Evolutionary conservation across 37 sponge, comb jelly and placozoan species (phyloP).

Genomic region (Chondrosia reniformis): DNA sequence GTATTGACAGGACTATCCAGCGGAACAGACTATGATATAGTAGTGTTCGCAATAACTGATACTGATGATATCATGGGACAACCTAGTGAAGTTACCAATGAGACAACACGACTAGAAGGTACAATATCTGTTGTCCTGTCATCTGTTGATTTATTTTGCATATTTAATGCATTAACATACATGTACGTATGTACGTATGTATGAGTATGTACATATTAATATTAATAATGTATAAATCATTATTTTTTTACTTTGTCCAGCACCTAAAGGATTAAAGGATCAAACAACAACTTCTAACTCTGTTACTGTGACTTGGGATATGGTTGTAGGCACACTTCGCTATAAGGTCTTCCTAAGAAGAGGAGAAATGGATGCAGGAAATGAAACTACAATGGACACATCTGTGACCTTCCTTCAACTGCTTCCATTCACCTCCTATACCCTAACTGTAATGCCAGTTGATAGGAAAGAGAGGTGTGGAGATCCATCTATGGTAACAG

Average conservation of each 20-base stretch:
- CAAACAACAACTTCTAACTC: not conserved
- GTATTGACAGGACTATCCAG: no score
- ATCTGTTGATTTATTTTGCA: no score
- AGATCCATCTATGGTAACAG: not conserved
- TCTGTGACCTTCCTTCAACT: not conserved
- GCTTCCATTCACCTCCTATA: conserved; percentile 1
- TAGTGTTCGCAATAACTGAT: no score
- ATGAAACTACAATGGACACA: not conserved
- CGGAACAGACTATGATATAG: no score
- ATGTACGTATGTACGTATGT: not conserved
- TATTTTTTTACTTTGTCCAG: not conserved
- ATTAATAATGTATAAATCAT: not conserved
- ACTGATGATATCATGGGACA: no score
- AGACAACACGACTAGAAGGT: no score
- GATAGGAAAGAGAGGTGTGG: not conserved
- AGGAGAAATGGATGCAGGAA: not conserved
- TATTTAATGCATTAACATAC: no score
- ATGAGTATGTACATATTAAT: not conserved
- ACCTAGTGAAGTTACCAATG: no score
- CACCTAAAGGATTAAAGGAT: not conserved
- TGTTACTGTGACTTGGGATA: not conserved
- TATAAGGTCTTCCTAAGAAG: not conserved
- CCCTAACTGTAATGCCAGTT: not conserved
- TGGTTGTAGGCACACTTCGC: not conserved
- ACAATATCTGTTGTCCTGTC: no score